phyloP scores from a whole-genome alignment of 2,113 vertebrate genomes.

The Ctenomys sociabilis region DNA sequence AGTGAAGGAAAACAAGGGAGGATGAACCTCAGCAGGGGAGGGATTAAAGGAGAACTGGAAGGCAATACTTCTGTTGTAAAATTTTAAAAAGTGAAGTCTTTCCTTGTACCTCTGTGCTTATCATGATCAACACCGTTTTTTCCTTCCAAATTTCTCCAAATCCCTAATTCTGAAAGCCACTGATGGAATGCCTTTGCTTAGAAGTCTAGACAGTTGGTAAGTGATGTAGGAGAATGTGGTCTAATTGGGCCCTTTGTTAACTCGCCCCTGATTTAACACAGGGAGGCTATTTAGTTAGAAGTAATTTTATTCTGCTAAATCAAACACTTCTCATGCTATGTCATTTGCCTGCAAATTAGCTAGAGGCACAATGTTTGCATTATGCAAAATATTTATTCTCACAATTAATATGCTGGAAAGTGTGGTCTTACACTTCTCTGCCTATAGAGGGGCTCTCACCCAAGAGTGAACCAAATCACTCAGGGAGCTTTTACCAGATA shows the following conservation, averaged over 20 bases:
- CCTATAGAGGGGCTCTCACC: constrained; percentile 50
- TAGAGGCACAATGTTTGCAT: constrained; percentile 56
- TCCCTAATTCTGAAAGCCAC: not conserved
- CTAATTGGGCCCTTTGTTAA: not conserved
- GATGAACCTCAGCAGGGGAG: not conserved
- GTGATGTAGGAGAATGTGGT: not conserved
- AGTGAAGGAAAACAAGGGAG: not conserved
- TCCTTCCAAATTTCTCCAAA: not conserved
- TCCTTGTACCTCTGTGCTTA: constrained; percentile 33
- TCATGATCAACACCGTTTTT: not conserved
- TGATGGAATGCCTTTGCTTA: not conserved
- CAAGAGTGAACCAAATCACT: not conserved
- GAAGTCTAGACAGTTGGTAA: not conserved
- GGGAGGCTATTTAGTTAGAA: not conserved
- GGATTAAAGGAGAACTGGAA: not conserved
- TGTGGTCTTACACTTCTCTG: constrained; percentile 73
- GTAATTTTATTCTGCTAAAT: constrained; percentile 29
- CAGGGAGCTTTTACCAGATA: not conserved
- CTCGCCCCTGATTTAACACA: constrained; percentile 22
- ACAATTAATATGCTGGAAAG: constrained; percentile 66
- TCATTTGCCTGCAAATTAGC: constrained; percentile 61
- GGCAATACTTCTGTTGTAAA: not conserved
- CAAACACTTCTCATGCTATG: not conserved
- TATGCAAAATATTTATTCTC: constrained; percentile 72
- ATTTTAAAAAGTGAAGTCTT: constrained; percentile 10